Base-by-base conservation (phyloP, 2,797 vertebrate species). In the Semaprochilodus insignis region DNA sequence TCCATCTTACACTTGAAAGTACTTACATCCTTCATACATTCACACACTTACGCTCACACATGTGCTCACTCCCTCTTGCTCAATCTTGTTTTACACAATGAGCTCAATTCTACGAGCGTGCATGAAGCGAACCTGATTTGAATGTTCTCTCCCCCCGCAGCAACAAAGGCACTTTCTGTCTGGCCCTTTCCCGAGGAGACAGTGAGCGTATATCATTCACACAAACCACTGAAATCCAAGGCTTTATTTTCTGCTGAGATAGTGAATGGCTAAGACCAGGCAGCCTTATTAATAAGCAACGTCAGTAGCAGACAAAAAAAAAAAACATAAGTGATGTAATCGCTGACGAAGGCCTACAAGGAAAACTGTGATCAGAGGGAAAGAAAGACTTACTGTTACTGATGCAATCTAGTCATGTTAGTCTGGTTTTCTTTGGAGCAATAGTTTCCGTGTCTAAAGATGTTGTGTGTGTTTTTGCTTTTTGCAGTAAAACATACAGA, bases 101-200 rank as follows among this genome's bases (percentile, higher is more conserved):
- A 75, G 59, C 6, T 76, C 44, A 60, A 36, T 31, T 81, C 74
- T 81, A 72, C 74, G 81, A 63, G 67, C 73, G 69, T 73, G 83
- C 77, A 67, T 65, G 52, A 81, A 80, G 73, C 25, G 15, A 63
- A 85, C 67, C 27, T 55, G 21, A 66, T 87, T 55, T 85, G 31
- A 71, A 70, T 40, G 21, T 13, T 57, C 59, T 69, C 27, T 7
- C 54, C 4, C n/a, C 13, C 31, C 8, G 31, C 62, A 66, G 73
- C 65, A 71, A 76, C 15, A 78, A 69, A 85, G 69, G 15, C 23
- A 7, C 19, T 19, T 70, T 62, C 40, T 81, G 40, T 78, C 73
- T 66, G 65, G 52, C 16, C 34, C 25, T 25, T 16, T 36, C 25
- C 59, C n/a, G 40, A 31, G 59, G 16, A 66, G 40, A 55, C 34